Evolutionary conservation across 2,797 vertebrate genomes (phyloP).

Genomic region (Myotis pilosus): DNA sequence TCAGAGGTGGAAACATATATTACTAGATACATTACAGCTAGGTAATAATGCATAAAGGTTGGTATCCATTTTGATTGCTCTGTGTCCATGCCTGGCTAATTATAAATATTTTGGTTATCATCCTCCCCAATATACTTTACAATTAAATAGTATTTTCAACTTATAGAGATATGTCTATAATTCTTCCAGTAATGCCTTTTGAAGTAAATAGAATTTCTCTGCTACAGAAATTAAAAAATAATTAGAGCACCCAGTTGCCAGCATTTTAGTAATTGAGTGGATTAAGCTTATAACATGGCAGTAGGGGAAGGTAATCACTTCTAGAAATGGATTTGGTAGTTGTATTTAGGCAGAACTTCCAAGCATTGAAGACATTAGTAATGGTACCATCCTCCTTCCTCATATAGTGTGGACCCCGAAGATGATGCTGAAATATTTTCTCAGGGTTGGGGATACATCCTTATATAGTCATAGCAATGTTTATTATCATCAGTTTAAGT

Average conservation of each 20-base stretch:
- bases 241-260: not conserved
- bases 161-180: not conserved
- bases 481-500: slow-evolving; percentile 18
- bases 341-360: not conserved
- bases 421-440: not conserved
- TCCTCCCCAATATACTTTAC: not conserved
- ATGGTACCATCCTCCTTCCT: not conserved
- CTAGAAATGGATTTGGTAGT: not conserved
- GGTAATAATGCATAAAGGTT: not conserved
- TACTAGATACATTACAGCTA: not conserved
- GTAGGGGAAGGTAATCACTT: not conserved
- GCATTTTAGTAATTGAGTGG: not conserved
- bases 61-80: not conserved
- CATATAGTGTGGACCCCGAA: not conserved
- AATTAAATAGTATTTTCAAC: not conserved
- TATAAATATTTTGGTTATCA: not conserved
- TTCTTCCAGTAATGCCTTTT: slow-evolving; percentile 1
- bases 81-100: not conserved
- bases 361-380: not conserved
- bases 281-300: not conserved
- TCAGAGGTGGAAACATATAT: no score
- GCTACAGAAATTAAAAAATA: slow-evolving; percentile 4
- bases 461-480: not conserved
- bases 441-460: not conserved
- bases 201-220: not conserved